Evolutionary conservation across 2,797 vertebrate genomes (phyloP), one percentile per base, ranked within the genome.

Genomic region (Propithecus deckenii): DNA sequence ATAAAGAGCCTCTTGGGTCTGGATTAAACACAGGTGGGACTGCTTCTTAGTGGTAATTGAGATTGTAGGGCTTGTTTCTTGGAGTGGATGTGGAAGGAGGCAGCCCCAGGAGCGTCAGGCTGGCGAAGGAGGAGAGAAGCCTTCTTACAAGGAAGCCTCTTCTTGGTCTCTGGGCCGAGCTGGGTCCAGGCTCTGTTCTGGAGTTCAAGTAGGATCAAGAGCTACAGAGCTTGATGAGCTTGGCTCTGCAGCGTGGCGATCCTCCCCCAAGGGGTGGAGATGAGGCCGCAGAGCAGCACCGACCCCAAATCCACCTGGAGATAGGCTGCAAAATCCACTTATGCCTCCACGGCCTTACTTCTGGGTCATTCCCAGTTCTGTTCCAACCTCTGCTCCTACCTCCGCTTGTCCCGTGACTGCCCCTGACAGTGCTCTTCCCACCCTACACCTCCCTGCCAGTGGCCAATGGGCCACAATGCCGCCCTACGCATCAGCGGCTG

Each of bases 21-120:
- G 25, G n/a, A 89, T 61, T 87, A 92, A 79, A 71, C 43, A 52
- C 79, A 84, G 80, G 46, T 46, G 63, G 48, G 20, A 22, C 15
- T 35, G n/a, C 71, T 69, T 79, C 38, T 48, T 61, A 22, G 67
- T 41, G 30, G 23, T 71, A n/a, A 28, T 1, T 69, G 43, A 93
- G 74, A 55, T 1, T 30, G 0, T n/a, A 57, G 76, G 50, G 22
- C 83, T 48, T 4, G 10, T 88, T 84, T 96, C 50, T 90, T 11
- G 2, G 35, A 15, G 23, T 28, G 2, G 87, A 41, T 22, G 1
- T 41, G 13, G 81, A 91, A 71, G 41, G 22, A 63, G 61, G 69
- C n/a, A 80, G 61, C 48, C 43, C 35, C 15, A 3, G 48, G 14
- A 59, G 22, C 1, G 0, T 32, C 4, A 13, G 75, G 35, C 50